These are phyloP conservation scores for Diorhabda elongata DNA, from an alignment of 1,140 invertebrate genomes.

Conservation along the genomic window DNA sequence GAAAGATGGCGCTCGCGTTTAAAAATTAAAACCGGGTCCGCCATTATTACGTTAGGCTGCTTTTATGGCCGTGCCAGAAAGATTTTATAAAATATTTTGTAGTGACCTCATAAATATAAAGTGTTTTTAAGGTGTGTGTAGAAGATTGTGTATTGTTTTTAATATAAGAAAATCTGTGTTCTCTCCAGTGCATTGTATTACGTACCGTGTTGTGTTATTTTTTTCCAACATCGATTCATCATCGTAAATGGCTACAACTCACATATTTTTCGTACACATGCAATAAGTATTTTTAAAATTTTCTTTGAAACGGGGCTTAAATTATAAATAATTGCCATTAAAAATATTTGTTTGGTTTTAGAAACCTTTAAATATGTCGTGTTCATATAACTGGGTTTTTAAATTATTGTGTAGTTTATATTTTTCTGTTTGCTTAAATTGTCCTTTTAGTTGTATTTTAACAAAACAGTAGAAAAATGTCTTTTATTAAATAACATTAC, in stretches of 20 bases:
- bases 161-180: slow-evolving; percentile 15
- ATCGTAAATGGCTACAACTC: slow-evolving; percentile 35
- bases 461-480: no score
- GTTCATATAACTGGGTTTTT: neutral
- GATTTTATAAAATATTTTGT: slow-evolving; percentile 33
- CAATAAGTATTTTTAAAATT: slow-evolving; percentile 5
- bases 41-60: slow-evolving; percentile 44
- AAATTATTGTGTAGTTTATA: neutral
- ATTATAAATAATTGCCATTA: neutral
- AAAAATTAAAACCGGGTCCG: slow-evolving; percentile 42
- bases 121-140: slow-evolving; percentile 31
- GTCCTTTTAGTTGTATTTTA: neutral
- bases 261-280: slow-evolving; percentile 16
- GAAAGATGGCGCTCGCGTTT: slow-evolving; percentile 32
- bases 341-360: neutral
- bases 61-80: slow-evolving; percentile 41
- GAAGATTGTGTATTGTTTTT: slow-evolving; percentile 18
- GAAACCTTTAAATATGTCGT: neutral
- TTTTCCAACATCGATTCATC: slow-evolving; percentile 43
- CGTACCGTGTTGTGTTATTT: slow-evolving; percentile 17
- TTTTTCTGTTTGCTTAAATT: neutral
- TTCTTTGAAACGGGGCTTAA: neutral
- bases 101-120: slow-evolving; percentile 22
- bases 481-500: no score
- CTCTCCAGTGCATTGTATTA: slow-evolving; percentile 15